Evolutionary conservation across 2,113 vertebrate species (phyloP), one percentile per base, ranked within the genome.

Genomic region (Ranitomeya variabilis): DNA sequence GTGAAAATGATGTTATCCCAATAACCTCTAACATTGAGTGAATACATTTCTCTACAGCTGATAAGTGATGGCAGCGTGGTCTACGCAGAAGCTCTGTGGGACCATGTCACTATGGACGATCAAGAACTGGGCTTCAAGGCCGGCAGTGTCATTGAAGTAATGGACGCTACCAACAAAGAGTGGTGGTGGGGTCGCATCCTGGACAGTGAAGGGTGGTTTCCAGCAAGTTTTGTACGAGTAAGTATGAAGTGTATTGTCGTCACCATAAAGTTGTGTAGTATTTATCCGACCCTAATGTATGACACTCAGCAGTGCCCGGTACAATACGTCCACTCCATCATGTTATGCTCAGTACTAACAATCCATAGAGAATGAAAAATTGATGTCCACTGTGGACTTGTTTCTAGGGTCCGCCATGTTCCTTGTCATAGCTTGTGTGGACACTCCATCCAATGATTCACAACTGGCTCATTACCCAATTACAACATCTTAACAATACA

Each of bases 21-120:
- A 69, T 10, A 67, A 67, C 9, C 9, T 67, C 18, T 78, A 45
- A 59, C 11, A 80, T 21, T 69, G 51, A 66, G 66, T 91, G 81
- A 90, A 69, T 66, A 0, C 89, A 0, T 11, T 76, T 88, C 86
- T 93, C 90, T 88, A 21, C 95, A 99, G 98, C 95, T 99, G 92
- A 97, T 99, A 95, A 98, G 97, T 2, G 97, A 99, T 97, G 98
- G 98, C 93, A 97, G 96, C 0, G 97, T 97, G 93, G 97, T 98
- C 87, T 98, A 96, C 0, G 98, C 98, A 0, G 97, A 99, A 90
- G 98, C 97, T 2, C 97, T 99, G 71, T 99, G 98, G 98, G 98
- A 99, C 93, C 98, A 99, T 19, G 97, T 99, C 92, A 99, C 98
- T 64, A 99, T 99, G 98, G 98, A 99, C 2, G 97, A 98, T 93